Evolutionary conservation across 2,113 vertebrate genomes (phyloP).

Genomic region (Heloderma charlesbogerti): DNA sequence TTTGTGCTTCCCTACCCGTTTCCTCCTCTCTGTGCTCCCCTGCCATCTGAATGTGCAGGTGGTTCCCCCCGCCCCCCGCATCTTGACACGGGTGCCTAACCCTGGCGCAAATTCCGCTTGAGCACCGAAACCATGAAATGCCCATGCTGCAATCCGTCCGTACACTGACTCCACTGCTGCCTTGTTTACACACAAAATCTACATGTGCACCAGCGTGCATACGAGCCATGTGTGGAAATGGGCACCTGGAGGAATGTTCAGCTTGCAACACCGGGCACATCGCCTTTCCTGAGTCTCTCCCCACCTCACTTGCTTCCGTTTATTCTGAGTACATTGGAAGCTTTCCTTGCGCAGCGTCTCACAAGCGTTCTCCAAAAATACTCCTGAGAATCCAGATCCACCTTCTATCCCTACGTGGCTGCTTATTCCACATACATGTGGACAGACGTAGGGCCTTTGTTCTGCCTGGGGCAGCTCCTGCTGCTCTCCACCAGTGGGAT

Average conservation of each 20-base stretch:
- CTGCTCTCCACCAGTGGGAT: no score
- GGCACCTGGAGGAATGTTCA: neutral
- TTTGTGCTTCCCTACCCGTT: no score
- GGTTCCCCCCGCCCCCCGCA: neutral
- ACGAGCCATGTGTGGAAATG: neutral
- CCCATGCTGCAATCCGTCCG: neutral
- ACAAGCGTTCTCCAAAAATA: neutral
- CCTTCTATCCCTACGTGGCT: neutral
- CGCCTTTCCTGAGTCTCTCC: neutral
- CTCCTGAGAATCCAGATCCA: neutral
- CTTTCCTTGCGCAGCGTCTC: neutral
- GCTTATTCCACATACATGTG: neutral
- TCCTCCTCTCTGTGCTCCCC: no score
- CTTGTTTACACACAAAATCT: neutral
- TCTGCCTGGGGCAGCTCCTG: neutral
- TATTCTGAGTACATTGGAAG: neutral
- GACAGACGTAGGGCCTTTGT: neutral
- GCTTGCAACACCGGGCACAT: no score
- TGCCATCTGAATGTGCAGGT: neutral
- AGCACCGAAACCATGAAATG: neutral
- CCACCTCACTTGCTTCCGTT: neutral
- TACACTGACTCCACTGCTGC: constrained; percentile 7
- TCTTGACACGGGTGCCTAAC: neutral
- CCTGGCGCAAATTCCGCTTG: neutral
- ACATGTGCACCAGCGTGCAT: neutral